Conservation (phyloP, 2,113 vertebrate species). For the Arvicanthis niloticus region DNA sequence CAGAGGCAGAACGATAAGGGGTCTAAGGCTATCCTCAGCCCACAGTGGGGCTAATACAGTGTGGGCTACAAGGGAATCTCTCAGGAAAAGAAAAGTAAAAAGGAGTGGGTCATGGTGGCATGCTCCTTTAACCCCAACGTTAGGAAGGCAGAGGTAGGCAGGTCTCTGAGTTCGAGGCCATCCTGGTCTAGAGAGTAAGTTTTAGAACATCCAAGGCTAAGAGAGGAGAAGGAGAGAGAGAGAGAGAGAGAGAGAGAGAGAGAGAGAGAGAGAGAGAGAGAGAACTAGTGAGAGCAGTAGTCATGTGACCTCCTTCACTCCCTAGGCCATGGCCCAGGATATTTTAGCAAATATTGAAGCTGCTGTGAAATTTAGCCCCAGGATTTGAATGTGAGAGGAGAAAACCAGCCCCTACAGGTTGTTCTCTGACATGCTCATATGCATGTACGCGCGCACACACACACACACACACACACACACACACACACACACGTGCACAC, state of each 20-base stretch:
- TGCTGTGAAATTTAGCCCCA: background rate
- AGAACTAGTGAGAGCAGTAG: background rate
- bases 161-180: background rate
- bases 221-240: fast-evolving
- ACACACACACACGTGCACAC: background rate
- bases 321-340: background rate
- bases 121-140: background rate
- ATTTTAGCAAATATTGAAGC: background rate
- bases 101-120: background rate
- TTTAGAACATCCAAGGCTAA: too few relatives aligned
- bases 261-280: background rate
- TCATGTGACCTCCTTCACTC: background rate
- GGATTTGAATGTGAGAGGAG: background rate
- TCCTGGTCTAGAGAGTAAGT: too few relatives aligned
- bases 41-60: background rate
- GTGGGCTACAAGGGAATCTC: background rate
- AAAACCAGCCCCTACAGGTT: background rate
- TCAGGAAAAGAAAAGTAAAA: background rate
- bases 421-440: background rate
- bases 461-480: background rate
- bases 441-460: fast-evolving
- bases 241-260: background rate
- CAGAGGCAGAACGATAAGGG: background rate
- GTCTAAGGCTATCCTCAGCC: background rate
- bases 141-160: background rate